phyloP scores from a whole-genome alignment of 2,888 invertebrate species.

The Synanthedon myopaeformis region DNA sequence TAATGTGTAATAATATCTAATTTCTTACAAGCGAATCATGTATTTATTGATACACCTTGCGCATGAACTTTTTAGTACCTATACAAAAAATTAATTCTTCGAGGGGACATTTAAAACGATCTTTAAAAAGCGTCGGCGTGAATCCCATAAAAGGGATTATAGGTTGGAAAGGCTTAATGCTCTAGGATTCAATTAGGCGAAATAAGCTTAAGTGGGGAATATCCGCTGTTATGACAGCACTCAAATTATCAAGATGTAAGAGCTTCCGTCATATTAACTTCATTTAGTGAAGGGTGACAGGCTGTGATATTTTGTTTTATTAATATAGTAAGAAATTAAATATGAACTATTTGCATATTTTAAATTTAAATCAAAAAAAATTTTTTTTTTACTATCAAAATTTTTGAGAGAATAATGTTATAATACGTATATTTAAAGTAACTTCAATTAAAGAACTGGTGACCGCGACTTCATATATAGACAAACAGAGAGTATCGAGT shows the following conservation, averaged over 20 bases:
- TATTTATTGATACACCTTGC: conserved; percentile 23
- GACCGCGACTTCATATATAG: too few relatives aligned
- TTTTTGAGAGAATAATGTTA: too few relatives aligned
- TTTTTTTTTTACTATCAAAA: too few relatives aligned
- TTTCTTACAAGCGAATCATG: conserved; percentile 12
- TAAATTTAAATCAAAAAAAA: too few relatives aligned
- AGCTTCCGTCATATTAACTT: conserved; percentile 41
- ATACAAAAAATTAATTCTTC: conserved; percentile 41
- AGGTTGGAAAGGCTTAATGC: conserved; percentile 54
- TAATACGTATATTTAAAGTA: too few relatives aligned
- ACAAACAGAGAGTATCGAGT: too few relatives aligned
- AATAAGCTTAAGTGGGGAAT: conserved; percentile 66
- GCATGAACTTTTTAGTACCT: conserved; percentile 16
- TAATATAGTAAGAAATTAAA: too few relatives aligned
- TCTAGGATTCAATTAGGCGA: conserved; percentile 68
- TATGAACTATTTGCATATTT: too few relatives aligned
- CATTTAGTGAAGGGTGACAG: conserved; percentile 31
- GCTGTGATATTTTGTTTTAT: conserved; percentile 14
- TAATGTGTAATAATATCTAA: conserved; percentile 8
- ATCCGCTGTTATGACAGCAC: conserved; percentile 67
- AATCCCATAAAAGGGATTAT: conserved; percentile 64
- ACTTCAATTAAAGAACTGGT: too few relatives aligned
- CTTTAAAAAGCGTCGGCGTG: conserved; percentile 57
- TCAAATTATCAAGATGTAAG: conserved; percentile 48
- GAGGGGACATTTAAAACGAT: conserved; percentile 40